Percentiles rank a stretch among this genome's conserved stretches.
phyloP scores from a whole-genome alignment of 2,113 vertebrate species.

The Athene cunicularia region DNA sequence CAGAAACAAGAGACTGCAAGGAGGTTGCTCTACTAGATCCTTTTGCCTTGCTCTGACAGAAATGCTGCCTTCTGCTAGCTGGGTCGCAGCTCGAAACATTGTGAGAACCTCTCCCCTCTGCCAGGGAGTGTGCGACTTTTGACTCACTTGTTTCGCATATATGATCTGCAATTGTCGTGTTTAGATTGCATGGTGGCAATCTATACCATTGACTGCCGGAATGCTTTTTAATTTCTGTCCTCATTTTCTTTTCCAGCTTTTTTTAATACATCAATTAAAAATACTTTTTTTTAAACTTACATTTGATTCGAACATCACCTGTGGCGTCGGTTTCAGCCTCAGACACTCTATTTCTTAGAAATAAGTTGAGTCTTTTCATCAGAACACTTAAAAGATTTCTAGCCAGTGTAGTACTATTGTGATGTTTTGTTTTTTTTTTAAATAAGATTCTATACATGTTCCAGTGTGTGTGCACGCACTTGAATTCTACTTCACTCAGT shows the following conservation, averaged over 20 bases:
- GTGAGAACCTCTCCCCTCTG: background rate
- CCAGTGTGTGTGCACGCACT: background rate
- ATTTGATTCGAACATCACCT: background rate
- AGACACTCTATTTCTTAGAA: background rate
- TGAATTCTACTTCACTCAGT: background rate
- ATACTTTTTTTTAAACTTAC: background rate
- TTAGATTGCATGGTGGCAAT: background rate
- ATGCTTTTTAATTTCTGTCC: background rate
- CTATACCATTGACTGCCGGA: background rate
- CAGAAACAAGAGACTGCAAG: background rate
- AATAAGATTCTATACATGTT: background rate
- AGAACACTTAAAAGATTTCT: background rate
- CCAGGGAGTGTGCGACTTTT: accelerated
- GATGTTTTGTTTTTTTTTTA: background rate
- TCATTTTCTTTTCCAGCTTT: background rate
- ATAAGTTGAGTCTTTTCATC: background rate
- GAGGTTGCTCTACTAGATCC: background rate
- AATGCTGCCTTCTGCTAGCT: background rate
- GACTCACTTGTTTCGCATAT: background rate
- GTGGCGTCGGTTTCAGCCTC: background rate
- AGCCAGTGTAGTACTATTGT: background rate
- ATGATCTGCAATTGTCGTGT: background rate
- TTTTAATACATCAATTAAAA: background rate
- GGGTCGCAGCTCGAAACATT: background rate
- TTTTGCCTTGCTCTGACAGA: background rate